A percentile compares a stretch with the other conserved stretches of the same genome.
Evolutionary conservation across 2,888 invertebrate species (phyloP).

Genomic region (Ormyrus thymus): DNA sequence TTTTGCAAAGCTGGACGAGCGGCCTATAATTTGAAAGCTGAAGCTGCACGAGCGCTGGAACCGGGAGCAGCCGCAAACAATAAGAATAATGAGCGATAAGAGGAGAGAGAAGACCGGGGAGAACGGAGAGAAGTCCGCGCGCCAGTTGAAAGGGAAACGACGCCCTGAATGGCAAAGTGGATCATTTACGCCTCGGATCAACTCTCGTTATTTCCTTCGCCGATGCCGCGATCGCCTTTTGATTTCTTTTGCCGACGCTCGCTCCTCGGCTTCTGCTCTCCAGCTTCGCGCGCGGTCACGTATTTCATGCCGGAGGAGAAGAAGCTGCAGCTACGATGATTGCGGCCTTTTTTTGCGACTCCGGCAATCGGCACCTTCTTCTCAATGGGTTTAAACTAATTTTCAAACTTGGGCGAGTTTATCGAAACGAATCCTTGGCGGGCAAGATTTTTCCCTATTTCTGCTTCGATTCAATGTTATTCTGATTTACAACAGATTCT

Average conservation of each 20-base stretch:
- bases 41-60: background rate
- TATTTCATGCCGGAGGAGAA: slow-evolving; percentile 25
- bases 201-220: background rate
- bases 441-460: too few species aligned
- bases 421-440: too few species aligned
- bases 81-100: slow-evolving; percentile 23
- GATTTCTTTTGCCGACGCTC: background rate
- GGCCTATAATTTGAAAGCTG: slow-evolving; percentile 44
- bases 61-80: slow-evolving; percentile 25
- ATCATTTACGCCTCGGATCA: slow-evolving; percentile 35
- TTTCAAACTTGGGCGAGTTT: too few species aligned
- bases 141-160: slow-evolving; percentile 1
- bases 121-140: too few species aligned
- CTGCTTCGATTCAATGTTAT: too few species aligned
- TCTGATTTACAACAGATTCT: too few species aligned
- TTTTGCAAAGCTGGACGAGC: background rate
- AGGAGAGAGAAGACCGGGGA: background rate
- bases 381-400: too few species aligned
- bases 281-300: background rate
- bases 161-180: slow-evolving; percentile 27
- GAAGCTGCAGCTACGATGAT: too few species aligned
- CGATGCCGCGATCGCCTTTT: background rate
- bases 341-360: too few species aligned
- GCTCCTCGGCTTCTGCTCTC: background rate
- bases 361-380: background rate